Base-by-base conservation (phyloP, 2,888 invertebrate genomes). In the Lepidochrysops patricia region DNA sequence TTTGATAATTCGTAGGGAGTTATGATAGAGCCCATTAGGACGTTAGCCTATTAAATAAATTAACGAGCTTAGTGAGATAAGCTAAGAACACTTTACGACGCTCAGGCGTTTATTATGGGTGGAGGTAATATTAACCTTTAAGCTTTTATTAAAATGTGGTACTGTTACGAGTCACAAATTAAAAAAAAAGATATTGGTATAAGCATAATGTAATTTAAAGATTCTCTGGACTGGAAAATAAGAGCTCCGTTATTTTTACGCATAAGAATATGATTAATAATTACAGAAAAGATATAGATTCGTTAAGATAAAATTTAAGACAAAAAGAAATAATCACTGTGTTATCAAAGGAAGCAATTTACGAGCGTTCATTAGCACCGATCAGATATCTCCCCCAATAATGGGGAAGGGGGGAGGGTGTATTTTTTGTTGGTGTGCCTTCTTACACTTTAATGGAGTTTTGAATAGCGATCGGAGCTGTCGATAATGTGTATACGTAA, bases 401-500 rank as follows among this genome's bases (percentile, higher is more conserved):
- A 49, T 25, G 27, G 58, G 26, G 43, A 19, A 23, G 29, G 29
- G 9, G 29, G 29, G 29, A 9, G 19, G 26, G n/a, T 34, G 50
- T 34, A 34, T 58, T 59, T 59, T 59, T 54, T 54, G 54, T 54
- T 54, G 54, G 58, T 59, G 52, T 59, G 52, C 52, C 58, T 59
- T 58, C 57, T 58, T 26, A 59, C 50, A 59, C 34, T 59, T 59
- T 52, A 59, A 59, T 59, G 58, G 58, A 59, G 58, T 59, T 52
- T 59, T 59, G 58, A 52, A 59, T 54, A 59, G 58, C 58, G 58
- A 57, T 61, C 35, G 27, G 19, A 35, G 68, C 70, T 74, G 75
- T 72, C 79, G 76, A 79, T 80, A 77, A 78, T 77, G 73, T 72
- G 66, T 68, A 66, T 63, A 70, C 63, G 73, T 73, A 77, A 79